Percentiles rank a stretch among this genome's conserved stretches.
Evolutionary conservation across 1,140 invertebrate genomes (phyloP).

Genomic region (Drosophila melanica): DNA sequence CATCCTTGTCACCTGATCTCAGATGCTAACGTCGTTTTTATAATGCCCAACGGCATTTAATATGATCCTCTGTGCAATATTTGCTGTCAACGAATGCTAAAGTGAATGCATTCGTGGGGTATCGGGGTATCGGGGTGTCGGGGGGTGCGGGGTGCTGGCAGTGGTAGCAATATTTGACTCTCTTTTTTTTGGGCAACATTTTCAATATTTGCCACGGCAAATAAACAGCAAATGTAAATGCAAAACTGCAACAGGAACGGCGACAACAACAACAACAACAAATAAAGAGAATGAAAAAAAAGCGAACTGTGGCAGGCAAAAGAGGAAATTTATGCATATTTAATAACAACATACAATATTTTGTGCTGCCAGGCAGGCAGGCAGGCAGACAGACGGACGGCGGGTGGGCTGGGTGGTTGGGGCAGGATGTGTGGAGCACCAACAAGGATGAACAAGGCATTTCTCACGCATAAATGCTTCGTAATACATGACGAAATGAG

Average conservation of each 20-base stretch:
- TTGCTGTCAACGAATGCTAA: slow-evolving; percentile 19
- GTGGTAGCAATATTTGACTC: background rate
- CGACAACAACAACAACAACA: slow-evolving; percentile 23
- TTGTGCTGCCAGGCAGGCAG: slow-evolving; percentile 33
- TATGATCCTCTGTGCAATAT: slow-evolving; percentile 12
- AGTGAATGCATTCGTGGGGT: no score
- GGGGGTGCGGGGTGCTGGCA: background rate
- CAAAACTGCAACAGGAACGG: slow-evolving; percentile 50
- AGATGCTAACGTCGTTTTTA: background rate
- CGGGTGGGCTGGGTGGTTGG: no score
- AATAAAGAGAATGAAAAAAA: slow-evolving; percentile 7
- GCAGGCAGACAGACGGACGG: slow-evolving; percentile 7
- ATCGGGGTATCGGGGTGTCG: background rate
- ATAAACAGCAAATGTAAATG: slow-evolving; percentile 81
- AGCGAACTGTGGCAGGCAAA: slow-evolving; percentile 48
- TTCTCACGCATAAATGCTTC: slow-evolving; percentile 78
- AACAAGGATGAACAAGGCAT: slow-evolving; percentile 70
- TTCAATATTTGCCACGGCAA: slow-evolving; percentile 78
- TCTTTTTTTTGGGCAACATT: slow-evolving; percentile 55
- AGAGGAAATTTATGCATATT: slow-evolving; percentile 80
- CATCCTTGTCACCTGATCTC: background rate
- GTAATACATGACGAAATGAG: slow-evolving; percentile 54
- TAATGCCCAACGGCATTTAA: slow-evolving; percentile 14
- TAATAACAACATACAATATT: slow-evolving; percentile 73
- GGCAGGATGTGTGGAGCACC: slow-evolving; percentile 22